Evolutionary conservation across 2,113 vertebrate genomes (phyloP).

Genomic region (Equus przewalskii): DNA sequence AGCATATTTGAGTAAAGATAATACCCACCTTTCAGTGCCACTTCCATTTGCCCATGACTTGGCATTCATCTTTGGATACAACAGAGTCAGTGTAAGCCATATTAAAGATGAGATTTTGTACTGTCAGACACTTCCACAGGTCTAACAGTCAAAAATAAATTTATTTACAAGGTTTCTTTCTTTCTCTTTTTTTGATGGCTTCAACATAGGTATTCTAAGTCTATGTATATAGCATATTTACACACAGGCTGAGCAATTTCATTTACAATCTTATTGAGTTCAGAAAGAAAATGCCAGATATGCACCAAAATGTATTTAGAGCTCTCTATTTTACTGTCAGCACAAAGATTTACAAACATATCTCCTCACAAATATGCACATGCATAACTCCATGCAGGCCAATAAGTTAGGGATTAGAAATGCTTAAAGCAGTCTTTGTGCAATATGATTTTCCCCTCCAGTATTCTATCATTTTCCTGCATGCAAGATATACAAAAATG

Average conservation of each 20-base stretch:
- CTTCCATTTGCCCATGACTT: conserved; percentile 44
- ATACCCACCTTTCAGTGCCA: not conserved
- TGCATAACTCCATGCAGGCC: not conserved
- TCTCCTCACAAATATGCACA: not conserved
- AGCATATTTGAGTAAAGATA: not conserved
- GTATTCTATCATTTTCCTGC: not conserved
- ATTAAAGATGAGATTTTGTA: conserved; percentile 51
- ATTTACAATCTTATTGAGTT: conserved; percentile 77
- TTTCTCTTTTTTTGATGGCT: not conserved
- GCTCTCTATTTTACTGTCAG: conserved; percentile 2
- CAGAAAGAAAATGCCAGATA: conserved; percentile 63
- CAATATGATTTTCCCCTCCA: not conserved
- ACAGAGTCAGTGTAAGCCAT: conserved; percentile 12
- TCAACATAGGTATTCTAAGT: not conserved
- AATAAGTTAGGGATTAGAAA: conserved; percentile 56
- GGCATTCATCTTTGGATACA: conserved; percentile 49
- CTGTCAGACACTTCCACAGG: conserved; percentile 49
- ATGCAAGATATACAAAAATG: not conserved
- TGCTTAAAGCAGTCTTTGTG: not conserved
- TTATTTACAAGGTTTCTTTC: conserved; percentile 3
- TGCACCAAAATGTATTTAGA: conserved; percentile 52
- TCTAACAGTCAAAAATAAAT: conserved; percentile 54
- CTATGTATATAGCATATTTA: conserved; percentile 46
- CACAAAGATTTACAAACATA: conserved; percentile 38
- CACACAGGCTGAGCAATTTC: conserved; percentile 16